Evolutionary conservation across 92 coral and sea anemone species (phyloP), one percentile per base, ranked within the genome.

Genomic region (Paragorgia papillata): DNA sequence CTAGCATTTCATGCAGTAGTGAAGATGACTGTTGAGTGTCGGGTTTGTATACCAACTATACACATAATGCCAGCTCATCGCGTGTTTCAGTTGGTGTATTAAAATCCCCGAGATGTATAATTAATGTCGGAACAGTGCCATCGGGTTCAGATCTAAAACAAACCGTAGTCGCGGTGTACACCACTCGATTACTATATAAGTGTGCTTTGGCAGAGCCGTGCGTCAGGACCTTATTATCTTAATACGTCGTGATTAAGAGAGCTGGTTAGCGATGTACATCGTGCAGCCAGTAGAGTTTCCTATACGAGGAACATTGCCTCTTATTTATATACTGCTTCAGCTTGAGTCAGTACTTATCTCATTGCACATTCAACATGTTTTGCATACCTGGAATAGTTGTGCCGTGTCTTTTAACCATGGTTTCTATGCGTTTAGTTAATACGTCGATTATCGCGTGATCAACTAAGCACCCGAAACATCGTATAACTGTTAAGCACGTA

Each of bases 371-470:
- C 58, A 26, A 31, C 75, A 68, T 68, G 58, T 59, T 33, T 48
- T 10, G 59, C 35, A 68, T 68, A 13, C 75, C 75, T 3, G 7
- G 29, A 13, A 68, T 68, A 44, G 22, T 68, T 68, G n/a, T 68
- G n/a, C 22, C 60, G 48, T 68, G 29, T 28, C 26, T 59, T 44
- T 26, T 35, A 68, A 68, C 75, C 25, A 32, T 41, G 58, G 75
- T 68, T 68, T 68, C 75, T 48, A 68, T 35, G 75, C 53, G 75
- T 68, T 48, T 26, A 28, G 60, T 21, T 44, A 22, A 68, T 68
- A 29, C 75, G 2, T 68, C 75, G 48, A 68, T 68, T 68, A 68
- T 44, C 75, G 58, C 54, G 75, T 68, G 75, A 68, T 48, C 35
- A 21, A 57, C 75, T 48, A 68, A n/a, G n/a, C 37, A 29, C 53